These are phyloP conservation scores for Rhegmatorhina hoffmannsi DNA, from an alignment of 2,113 vertebrate species.

Conservation along the genomic window DNA sequence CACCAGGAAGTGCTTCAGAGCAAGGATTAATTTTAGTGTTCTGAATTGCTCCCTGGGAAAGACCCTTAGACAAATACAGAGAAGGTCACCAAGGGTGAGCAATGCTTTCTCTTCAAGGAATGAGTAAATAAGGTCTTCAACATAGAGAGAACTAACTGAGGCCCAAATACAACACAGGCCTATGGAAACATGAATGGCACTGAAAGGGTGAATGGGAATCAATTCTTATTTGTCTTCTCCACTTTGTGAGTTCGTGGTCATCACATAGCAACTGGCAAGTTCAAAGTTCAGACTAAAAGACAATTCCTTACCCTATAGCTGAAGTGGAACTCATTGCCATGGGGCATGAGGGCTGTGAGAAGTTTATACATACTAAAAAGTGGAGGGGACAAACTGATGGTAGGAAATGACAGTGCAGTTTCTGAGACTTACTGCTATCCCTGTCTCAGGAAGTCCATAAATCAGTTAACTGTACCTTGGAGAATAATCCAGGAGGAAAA, in stretches of 20 bases:
- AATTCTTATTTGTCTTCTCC: not conserved
- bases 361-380: not conserved
- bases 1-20: constrained; percentile 7
- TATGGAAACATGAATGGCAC: not conserved
- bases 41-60: not conserved
- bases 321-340: not conserved
- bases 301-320: not conserved
- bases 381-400: not conserved
- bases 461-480: not conserved
- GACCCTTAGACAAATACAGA: constrained; percentile 13
- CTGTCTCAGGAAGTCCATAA: not conserved
- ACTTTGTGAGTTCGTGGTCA: not conserved
- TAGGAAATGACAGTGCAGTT: not conserved
- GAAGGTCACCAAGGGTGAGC: not conserved
- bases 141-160: not conserved
- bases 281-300: not conserved
- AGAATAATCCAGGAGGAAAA: not conserved
- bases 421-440: not conserved
- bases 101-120: not conserved
- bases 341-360: fast-evolving
- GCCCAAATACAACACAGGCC: fast-evolving
- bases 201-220: not conserved
- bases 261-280: not conserved
- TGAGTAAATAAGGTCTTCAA: constrained; percentile 9
- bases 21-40: constrained; percentile 30